Evolutionary conservation across 2,888 invertebrate species (phyloP).

Genomic region (Dynastes maya): DNA sequence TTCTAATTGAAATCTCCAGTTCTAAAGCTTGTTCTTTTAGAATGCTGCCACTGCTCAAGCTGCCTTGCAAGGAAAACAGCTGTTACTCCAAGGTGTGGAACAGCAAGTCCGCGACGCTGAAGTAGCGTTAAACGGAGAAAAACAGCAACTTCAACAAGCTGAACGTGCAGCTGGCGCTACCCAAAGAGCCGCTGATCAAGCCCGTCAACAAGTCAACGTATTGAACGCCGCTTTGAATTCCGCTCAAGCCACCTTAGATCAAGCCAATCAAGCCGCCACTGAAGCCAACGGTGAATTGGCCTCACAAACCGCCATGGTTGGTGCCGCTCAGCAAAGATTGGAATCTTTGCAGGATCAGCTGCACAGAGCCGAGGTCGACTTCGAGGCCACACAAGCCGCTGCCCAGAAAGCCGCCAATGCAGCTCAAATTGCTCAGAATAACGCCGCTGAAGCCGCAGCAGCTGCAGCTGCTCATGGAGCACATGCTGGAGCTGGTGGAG

Average conservation of each 20-base stretch:
- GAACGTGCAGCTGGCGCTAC: conserved; percentile 81
- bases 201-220: conserved; percentile 76
- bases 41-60: conserved; percentile 79
- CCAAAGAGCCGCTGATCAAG: conserved; percentile 79
- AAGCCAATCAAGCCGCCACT: conserved; percentile 82
- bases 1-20: not conserved
- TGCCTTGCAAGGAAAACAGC: conserved; percentile 78
- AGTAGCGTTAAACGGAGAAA: conserved; percentile 79
- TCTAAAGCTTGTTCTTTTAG: conserved; percentile 65
- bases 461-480: conserved; percentile 47
- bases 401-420: conserved; percentile 81
- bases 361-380: conserved; percentile 81
- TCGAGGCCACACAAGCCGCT: conserved; percentile 82
- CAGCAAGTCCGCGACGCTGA: conserved; percentile 84
- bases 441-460: conserved; percentile 80
- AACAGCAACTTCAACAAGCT: conserved; percentile 82
- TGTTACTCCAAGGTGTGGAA: conserved; percentile 74
- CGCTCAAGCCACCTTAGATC: conserved; percentile 83
- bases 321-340: conserved; percentile 80
- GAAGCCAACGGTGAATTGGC: conserved; percentile 85
- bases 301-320: conserved; percentile 83
- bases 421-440: conserved; percentile 83
- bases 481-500: conserved; percentile 33
- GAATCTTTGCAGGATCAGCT: conserved; percentile 80
- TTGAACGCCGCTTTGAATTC: conserved; percentile 84